Evolutionary conservation across 2,888 invertebrate species (phyloP).

Genomic region (Ectobius pallidus): DNA sequence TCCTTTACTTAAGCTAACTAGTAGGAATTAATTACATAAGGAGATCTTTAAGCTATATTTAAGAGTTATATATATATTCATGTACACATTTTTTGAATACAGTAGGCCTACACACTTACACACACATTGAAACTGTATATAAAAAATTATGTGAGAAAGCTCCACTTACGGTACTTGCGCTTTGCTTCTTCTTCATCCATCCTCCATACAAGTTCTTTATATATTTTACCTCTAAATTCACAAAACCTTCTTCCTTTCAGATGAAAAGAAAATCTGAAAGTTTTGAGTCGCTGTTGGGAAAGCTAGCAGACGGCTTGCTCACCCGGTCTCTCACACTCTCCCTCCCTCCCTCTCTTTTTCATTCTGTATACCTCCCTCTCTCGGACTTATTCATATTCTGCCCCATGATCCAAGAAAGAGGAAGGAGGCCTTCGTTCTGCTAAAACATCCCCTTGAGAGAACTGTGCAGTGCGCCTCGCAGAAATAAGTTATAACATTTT

Average conservation of each 20-base stretch:
- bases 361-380: no score
- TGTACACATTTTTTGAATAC: no score
- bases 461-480: background rate
- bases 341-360: no score
- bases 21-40: no score
- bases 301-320: background rate
- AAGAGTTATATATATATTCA: no score
- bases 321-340: no score
- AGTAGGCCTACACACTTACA: no score
- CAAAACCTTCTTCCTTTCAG: background rate
- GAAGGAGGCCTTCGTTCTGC: background rate
- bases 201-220: background rate
- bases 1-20: no score
- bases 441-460: background rate
- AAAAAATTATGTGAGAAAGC: background rate
- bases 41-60: no score
- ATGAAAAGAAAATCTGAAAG: background rate
- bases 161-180: background rate
- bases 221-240: constrained; percentile 4
- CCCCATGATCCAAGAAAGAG: background rate
- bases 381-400: background rate
- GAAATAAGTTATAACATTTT: no score
- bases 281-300: background rate
- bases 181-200: background rate
- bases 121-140: background rate